Evolutionary conservation across 2,797 vertebrate genomes (phyloP).

Genomic region (Eulemur albifrons): DNA sequence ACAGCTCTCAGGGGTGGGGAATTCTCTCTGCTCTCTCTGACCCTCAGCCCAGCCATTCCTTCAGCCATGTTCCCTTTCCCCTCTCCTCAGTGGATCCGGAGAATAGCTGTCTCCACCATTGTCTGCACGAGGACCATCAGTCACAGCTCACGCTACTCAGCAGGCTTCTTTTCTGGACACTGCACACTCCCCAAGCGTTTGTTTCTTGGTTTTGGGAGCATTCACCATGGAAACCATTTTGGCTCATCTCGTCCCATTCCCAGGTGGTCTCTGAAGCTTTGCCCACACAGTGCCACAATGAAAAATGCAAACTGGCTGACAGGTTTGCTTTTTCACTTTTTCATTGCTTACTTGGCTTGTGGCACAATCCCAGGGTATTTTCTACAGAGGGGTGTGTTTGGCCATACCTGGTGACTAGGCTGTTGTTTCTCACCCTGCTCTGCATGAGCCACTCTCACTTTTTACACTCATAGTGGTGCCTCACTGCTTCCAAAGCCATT

Average conservation of each 20-base stretch:
- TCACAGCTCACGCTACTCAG: background rate
- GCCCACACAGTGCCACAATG: background rate
- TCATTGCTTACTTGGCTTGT: background rate
- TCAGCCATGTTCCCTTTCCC: background rate
- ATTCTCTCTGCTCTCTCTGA: background rate
- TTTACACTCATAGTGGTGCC: background rate
- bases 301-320: background rate
- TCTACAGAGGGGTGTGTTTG: background rate
- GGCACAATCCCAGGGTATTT: background rate
- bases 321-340: background rate
- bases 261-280: conserved; percentile 47
- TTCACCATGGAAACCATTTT: conserved; percentile 56
- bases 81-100: background rate
- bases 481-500: background rate
- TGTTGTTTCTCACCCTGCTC: background rate
- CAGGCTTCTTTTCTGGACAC: background rate
- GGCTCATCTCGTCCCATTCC: background rate
- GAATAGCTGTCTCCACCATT: background rate
- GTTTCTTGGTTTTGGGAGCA: background rate
- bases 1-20: background rate
- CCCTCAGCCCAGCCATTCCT: background rate
- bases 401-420: background rate
- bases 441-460: background rate
- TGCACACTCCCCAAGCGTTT: background rate
- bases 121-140: fast-evolving